Evolutionary conservation across 2,888 invertebrate species (phyloP), one percentile per base, ranked within the genome.

Genomic region (Drosophila pegasa): DNA sequence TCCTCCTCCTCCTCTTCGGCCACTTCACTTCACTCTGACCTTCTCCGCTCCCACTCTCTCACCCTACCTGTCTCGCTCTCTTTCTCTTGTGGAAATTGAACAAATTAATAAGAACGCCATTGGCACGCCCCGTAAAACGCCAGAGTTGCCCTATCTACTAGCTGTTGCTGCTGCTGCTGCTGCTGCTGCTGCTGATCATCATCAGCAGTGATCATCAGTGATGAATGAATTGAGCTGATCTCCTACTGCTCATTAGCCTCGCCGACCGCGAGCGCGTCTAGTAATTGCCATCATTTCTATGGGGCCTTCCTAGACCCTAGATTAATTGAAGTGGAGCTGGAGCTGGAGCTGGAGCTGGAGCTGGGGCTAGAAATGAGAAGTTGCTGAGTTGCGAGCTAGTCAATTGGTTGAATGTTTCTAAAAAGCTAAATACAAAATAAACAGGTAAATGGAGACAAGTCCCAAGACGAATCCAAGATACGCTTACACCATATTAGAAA

Each of bases 61-160:
- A 0, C 16, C 14, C 22, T 25, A n/a, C n/a, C 16, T 5, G 6
- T 3, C 5, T 16, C 43, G 0, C 33, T 31, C 43, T 31, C n/a
- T 20, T 33, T 48, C 29, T 20, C 40, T 73, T 20, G 33, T 84
- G 78, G 80, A 82, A 83, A 83, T 84, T 79, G 85, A 75, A 61
- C 85, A 84, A 82, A 84, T 84, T 84, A 84, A 84, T 84, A 84
- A 85, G 83, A 84, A 80, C 80, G 69, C 83, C 83, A 83, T 82
- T 82, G 83, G 85, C 83, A 83, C 83, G 85, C 83, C 83, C 83
- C 83, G 77, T 29, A 69, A 77, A 77, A 74, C 71, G 83, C 52
- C 31, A 66, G 52, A 47, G 47, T 20, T 58, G 37, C 54, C 54
- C 50, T 52, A 51, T 31, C 51, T 33, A 47, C 29, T 51, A 29